Evolutionary conservation across 2,888 invertebrate genomes (phyloP), one percentile per base, ranked within the genome.

Genomic region (Macrophya alboannulata): DNA sequence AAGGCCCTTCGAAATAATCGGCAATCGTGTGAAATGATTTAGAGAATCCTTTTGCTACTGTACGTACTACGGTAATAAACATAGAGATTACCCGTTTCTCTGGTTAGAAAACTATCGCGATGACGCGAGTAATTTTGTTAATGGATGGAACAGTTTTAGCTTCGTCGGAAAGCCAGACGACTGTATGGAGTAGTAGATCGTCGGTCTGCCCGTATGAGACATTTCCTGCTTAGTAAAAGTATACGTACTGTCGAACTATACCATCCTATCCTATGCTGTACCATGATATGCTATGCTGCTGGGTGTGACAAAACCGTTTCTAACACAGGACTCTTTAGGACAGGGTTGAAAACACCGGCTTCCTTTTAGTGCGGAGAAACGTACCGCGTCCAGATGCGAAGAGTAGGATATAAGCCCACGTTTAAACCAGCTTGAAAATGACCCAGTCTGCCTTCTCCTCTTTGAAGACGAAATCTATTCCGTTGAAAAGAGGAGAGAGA

Each of bases 191-290:
- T 6, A 45, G 62, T 25, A 51, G 77, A 77, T 51, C 37, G 77
- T 77, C 55, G 62, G 81, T 81, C 62, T 40, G 43, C 81, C 81
- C 81, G 59, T 81, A 81, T 81, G 59, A 81, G 59, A 81, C 81
- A 81, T 81, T 81, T 81, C 81, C 81, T 81, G 81, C 81, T 81
- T 81, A 59, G 62, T 37, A 31, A 15, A 48, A 25, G 68, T 68
- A n/a, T n/a, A 68, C 68, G 31, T 15, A 37, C 68, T 37, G 25
- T 25, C 68, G 68, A 12, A 51, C 51, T n/a, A 51, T 5, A 0
- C 4, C 17, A 48, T 48, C 12, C 17, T 4, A 55, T 55, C n/a
- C n/a, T 55, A n/a, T n/a, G 37, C 55, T 31, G 17, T 45, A 12
- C 15, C 10, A 48, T 2, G 48, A 0, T 48, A 55, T 55, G n/a